These are phyloP conservation scores for Drosophila lini DNA, from an alignment of 1,140 invertebrate genomes.

Conservation along the genomic window DNA sequence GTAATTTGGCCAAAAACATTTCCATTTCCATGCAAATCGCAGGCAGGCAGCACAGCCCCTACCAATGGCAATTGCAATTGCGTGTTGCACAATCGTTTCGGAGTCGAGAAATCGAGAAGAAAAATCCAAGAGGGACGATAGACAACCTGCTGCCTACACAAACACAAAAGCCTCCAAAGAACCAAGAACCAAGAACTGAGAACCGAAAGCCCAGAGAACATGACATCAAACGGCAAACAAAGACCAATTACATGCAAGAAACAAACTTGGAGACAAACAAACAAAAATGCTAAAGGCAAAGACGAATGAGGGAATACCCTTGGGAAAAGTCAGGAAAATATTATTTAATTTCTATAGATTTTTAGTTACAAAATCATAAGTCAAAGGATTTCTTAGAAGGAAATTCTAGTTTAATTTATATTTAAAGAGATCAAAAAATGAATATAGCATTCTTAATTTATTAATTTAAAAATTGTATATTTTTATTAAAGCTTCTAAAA, in stretches of 20 bases:
- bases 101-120: background rate
- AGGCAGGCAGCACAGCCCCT: slow-evolving; percentile 38
- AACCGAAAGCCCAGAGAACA: slow-evolving; percentile 65
- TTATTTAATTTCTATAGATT: too few species aligned
- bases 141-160: slow-evolving; percentile 70
- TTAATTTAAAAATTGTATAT: background rate
- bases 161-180: slow-evolving; percentile 14
- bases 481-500: background rate
- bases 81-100: slow-evolving; percentile 78
- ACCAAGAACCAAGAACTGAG: slow-evolving; percentile 12
- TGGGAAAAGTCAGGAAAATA: background rate
- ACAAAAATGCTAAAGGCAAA: background rate
- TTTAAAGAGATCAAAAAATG: too few species aligned
- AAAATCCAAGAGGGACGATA: slow-evolving; percentile 34
- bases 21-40: slow-evolving; percentile 75
- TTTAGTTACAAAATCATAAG: too few species aligned
- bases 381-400: background rate
- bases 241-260: slow-evolving; percentile 73
- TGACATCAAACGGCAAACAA: slow-evolving; percentile 80
- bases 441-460: background rate
- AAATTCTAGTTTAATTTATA: background rate
- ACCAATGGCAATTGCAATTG: slow-evolving; percentile 71
- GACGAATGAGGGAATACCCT: slow-evolving; percentile 13
- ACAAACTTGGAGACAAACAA: slow-evolving; percentile 28
- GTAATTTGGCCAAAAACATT: slow-evolving; percentile 66